phyloP scores from a whole-genome alignment of 2,888 invertebrate species.

The Oscheius onirici region DNA sequence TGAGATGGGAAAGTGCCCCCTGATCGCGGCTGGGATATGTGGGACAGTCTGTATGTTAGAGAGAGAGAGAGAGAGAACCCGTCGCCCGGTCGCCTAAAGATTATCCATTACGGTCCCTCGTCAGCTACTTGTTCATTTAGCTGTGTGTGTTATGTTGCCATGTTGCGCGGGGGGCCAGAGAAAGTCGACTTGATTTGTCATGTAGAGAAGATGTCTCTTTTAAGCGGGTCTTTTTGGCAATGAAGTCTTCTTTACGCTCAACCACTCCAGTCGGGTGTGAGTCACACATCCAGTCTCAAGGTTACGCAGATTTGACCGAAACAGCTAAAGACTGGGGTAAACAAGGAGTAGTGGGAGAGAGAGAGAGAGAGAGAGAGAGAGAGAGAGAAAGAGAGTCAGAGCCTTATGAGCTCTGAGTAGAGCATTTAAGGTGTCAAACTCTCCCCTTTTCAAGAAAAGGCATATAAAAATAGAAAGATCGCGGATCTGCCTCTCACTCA shows the following conservation, averaged over 20 bases:
- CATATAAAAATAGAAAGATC: too few species aligned
- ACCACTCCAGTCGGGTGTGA: not conserved
- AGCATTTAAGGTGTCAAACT: too few species aligned
- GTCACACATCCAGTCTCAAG: not conserved
- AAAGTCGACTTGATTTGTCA: not conserved
- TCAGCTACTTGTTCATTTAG: conserved; percentile 14
- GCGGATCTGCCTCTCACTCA: too few species aligned
- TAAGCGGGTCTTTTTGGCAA: conserved; percentile 1
- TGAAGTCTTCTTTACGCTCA: not conserved
- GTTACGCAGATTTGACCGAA: not conserved
- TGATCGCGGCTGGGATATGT: conserved; percentile 10
- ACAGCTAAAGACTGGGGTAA: not conserved
- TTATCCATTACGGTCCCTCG: conserved; percentile 32
- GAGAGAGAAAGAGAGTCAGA: not conserved
- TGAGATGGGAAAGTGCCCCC: conserved; percentile 17
- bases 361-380: conserved; percentile 1
- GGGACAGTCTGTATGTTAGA: not conserved
- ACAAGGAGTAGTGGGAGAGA: conserved; percentile 15
- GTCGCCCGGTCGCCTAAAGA: not conserved
- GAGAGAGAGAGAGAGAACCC: not conserved
- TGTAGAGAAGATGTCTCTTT: not conserved
- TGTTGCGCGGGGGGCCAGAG: not conserved
- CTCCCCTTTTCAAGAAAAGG: too few species aligned
- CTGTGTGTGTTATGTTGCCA: not conserved
- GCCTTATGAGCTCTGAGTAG: not conserved